phyloP scores from a whole-genome alignment of 2,888 invertebrate species.

The Cantharis flavilabris region DNA sequence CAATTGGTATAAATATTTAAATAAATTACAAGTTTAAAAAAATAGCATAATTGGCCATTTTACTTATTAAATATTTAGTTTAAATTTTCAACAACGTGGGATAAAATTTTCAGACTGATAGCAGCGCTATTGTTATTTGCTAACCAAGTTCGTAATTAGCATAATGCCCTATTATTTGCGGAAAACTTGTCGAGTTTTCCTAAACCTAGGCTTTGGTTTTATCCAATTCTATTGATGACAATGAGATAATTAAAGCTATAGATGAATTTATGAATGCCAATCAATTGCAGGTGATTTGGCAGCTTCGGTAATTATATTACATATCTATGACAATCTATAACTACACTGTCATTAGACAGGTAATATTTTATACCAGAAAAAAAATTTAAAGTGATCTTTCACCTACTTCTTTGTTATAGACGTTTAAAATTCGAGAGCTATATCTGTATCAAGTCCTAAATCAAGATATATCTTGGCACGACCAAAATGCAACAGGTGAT shows the following conservation, averaged over 20 bases:
- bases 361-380: not conserved
- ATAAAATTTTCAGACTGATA: not conserved
- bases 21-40: not conserved
- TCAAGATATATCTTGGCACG: constrained; percentile 4
- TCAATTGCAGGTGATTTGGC: not conserved
- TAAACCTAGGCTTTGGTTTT: too few relatives aligned
- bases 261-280: not conserved
- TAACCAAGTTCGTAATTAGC: not conserved
- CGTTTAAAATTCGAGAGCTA: not conserved
- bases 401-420: not conserved
- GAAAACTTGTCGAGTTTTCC: not conserved
- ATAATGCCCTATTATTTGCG: not conserved
- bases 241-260: not conserved
- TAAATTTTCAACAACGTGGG: not conserved
- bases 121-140: not conserved
- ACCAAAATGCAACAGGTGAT: not conserved
- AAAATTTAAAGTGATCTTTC: not conserved
- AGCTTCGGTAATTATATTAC: not conserved
- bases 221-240: too few relatives aligned
- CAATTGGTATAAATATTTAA: not conserved
- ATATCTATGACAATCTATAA: too few relatives aligned
- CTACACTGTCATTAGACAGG: not conserved
- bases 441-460: not conserved
- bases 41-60: not conserved
- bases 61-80: too few relatives aligned